A percentile compares a stretch with the other conserved stretches of the same genome.
Evolutionary conservation across 2,797 vertebrate genomes (phyloP).

Genomic region (Melanotaenia maccullochi): DNA sequence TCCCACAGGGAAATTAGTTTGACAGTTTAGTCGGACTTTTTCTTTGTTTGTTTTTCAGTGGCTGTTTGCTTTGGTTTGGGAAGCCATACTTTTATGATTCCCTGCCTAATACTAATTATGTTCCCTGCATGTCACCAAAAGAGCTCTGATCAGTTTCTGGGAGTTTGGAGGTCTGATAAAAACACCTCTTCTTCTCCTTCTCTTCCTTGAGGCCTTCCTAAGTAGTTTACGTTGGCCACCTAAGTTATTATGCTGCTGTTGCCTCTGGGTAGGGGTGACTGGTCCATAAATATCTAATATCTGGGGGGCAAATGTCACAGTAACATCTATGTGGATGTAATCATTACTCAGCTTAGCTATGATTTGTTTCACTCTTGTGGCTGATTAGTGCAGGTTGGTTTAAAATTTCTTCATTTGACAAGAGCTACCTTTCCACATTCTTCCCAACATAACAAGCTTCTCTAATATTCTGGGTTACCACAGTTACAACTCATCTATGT

Average conservation of each 20-base stretch:
- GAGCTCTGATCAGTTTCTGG: background rate
- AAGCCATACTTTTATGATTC: background rate
- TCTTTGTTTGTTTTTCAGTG: background rate
- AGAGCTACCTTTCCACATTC: background rate
- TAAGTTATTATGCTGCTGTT: background rate
- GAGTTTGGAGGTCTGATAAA: background rate
- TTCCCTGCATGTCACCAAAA: background rate
- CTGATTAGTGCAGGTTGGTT: background rate
- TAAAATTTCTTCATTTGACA: background rate
- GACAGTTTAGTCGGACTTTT: too few species aligned
- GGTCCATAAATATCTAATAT: background rate
- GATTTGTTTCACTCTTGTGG: too few species aligned
- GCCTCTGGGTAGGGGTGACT: background rate
- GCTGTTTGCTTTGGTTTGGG: background rate
- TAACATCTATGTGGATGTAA: background rate
- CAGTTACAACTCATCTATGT: background rate
- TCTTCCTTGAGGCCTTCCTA: background rate
- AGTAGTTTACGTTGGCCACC: background rate
- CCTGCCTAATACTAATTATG: background rate
- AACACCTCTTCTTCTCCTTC: background rate
- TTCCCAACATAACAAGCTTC: background rate
- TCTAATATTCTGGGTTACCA: background rate
- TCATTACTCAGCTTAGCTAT: background rate
- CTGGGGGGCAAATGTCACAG: background rate
- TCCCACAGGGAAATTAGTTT: background rate